Evolutionary conservation across 2,797 vertebrate genomes (phyloP).

Genomic region (Tangara arthus): DNA sequence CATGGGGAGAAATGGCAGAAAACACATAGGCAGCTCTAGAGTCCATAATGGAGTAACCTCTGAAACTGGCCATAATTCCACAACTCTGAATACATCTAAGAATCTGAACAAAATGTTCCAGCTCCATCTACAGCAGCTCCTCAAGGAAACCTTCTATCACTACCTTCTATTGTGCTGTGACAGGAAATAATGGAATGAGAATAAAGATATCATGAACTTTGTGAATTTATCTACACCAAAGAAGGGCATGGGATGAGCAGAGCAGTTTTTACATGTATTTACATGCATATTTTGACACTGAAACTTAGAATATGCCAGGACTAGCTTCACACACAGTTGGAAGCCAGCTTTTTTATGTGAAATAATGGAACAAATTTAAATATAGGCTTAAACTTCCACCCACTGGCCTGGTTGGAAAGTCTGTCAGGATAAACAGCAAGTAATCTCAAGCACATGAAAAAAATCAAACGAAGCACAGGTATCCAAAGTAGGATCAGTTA

Average conservation of each 20-base stretch:
- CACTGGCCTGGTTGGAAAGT: not conserved
- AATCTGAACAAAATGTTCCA: not conserved
- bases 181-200: not conserved
- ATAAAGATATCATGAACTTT: not conserved
- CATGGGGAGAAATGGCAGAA: not conserved
- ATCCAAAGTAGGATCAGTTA: not conserved
- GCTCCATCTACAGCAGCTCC: not conserved
- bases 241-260: not conserved
- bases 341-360: not conserved
- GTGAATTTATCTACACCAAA: not conserved
- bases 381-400: not conserved
- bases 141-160: not conserved
- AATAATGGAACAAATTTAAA: not conserved
- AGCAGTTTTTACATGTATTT: not conserved
- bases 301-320: not conserved
- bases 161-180: not conserved
- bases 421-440: not conserved
- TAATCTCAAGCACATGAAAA: not conserved
- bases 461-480: not conserved
- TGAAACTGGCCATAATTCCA: not conserved
- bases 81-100: not conserved
- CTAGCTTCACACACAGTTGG: not conserved
- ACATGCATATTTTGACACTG: not conserved
- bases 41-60: not conserved
- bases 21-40: not conserved